Evolutionary conservation across 2,797 vertebrate genomes (phyloP).

Genomic region (Champsocephalus esox): DNA sequence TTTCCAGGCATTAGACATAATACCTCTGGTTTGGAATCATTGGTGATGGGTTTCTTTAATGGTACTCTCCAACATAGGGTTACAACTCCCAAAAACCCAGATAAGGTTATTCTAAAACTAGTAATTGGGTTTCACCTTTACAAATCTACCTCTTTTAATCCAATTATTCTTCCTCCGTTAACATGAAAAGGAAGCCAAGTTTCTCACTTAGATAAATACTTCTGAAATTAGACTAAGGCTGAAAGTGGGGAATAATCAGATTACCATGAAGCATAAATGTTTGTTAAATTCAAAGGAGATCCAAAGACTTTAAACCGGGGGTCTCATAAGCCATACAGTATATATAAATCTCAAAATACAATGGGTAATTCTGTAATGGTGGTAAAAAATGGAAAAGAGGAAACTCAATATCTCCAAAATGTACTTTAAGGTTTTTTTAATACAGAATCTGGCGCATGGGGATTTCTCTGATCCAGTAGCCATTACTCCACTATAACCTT

Average conservation of each 20-base stretch:
- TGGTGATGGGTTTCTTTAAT: not conserved
- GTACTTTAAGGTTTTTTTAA: slow-evolving; percentile 3
- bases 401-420: slow-evolving; percentile 45
- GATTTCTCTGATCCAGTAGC: too few species aligned
- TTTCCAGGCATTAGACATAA: not conserved
- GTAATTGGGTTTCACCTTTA: slow-evolving; percentile 57
- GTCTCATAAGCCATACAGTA: slow-evolving; percentile 44
- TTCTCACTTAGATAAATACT: slow-evolving; percentile 34
- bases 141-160: slow-evolving; percentile 44
- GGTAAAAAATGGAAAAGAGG: slow-evolving; percentile 25
- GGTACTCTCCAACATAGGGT: slow-evolving; percentile 10
- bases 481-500: too few species aligned
- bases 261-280: slow-evolving; percentile 37
- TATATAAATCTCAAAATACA: slow-evolving; percentile 55
- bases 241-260: slow-evolving; percentile 62
- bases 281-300: slow-evolving; percentile 48
- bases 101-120: slow-evolving; percentile 18
- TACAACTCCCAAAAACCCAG: slow-evolving; percentile 22
- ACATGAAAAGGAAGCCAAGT: slow-evolving; percentile 48
- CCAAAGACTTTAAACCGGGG: slow-evolving; percentile 46
- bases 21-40: not conserved
- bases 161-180: slow-evolving; percentile 38
- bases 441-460: too few species aligned
- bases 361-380: slow-evolving; percentile 38
- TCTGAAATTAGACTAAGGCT: slow-evolving; percentile 47